phyloP scores from a whole-genome alignment of 2,113 vertebrate genomes.

The Psittacula cyanocephala region DNA sequence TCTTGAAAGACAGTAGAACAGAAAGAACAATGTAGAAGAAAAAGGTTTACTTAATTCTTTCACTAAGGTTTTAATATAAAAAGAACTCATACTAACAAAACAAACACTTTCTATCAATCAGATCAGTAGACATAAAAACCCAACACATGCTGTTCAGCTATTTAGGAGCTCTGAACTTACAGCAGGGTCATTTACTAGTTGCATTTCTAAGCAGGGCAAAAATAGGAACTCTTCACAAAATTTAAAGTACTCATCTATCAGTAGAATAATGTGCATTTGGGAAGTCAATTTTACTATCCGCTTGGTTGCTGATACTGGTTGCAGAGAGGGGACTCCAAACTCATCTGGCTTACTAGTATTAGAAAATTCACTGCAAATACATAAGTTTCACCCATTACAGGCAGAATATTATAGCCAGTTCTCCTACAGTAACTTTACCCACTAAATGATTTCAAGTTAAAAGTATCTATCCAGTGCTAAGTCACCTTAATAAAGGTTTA shows the following conservation, averaged over 20 bases:
- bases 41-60: neutral
- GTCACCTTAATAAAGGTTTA: neutral
- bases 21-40: neutral
- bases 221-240: neutral
- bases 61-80: neutral
- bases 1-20: neutral
- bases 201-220: neutral
- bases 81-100: neutral
- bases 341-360: neutral
- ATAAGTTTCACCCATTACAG: neutral
- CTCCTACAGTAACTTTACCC: neutral
- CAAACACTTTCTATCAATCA: neutral
- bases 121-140: neutral
- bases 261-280: neutral
- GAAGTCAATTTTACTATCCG: neutral
- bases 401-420: neutral
- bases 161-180: neutral
- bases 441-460: neutral
- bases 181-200: neutral
- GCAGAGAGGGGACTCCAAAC: neutral
- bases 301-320: neutral
- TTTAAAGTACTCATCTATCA: neutral
- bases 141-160: neutral
- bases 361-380: neutral
- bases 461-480: neutral